A percentile compares a stretch with the other conserved stretches of the same genome.
Evolutionary conservation across 2,113 vertebrate species (phyloP).

Genomic region (Lycocorax pyrrhopterus): DNA sequence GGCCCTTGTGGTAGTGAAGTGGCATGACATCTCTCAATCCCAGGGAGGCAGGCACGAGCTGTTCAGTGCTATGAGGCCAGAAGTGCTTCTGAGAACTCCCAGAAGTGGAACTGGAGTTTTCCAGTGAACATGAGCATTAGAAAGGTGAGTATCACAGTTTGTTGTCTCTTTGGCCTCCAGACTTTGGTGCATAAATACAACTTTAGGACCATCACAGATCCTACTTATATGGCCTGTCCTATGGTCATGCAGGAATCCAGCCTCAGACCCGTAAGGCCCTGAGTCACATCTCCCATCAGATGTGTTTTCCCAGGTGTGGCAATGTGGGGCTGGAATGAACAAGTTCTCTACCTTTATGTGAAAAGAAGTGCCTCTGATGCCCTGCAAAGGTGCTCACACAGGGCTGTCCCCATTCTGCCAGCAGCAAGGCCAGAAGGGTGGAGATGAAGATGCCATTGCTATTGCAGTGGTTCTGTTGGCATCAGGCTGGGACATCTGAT

Average conservation of each 20-base stretch:
- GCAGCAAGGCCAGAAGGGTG: background rate
- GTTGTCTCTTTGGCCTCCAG: background rate
- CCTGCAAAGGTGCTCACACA: background rate
- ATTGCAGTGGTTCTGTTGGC: background rate
- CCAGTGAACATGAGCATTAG: background rate
- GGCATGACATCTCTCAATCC: background rate
- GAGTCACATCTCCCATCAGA: background rate
- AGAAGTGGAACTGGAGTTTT: background rate
- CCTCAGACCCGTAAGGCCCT: background rate
- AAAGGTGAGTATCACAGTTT: background rate
- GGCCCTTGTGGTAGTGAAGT: background rate
- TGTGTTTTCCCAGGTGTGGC: background rate
- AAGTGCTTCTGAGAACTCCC: background rate
- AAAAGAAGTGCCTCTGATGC: background rate
- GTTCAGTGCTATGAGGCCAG: background rate
- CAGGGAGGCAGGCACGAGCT: background rate
- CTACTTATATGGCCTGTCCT: background rate
- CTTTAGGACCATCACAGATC: background rate
- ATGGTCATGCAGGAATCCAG: background rate
- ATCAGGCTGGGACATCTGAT: background rate
- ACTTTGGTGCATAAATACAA: background rate
- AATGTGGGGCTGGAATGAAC: background rate
- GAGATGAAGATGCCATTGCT: background rate
- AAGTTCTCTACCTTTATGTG: background rate
- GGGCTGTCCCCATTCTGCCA: background rate